phyloP scores from a whole-genome alignment of 2,797 vertebrate species.

The Taeniopygia guttata region DNA sequence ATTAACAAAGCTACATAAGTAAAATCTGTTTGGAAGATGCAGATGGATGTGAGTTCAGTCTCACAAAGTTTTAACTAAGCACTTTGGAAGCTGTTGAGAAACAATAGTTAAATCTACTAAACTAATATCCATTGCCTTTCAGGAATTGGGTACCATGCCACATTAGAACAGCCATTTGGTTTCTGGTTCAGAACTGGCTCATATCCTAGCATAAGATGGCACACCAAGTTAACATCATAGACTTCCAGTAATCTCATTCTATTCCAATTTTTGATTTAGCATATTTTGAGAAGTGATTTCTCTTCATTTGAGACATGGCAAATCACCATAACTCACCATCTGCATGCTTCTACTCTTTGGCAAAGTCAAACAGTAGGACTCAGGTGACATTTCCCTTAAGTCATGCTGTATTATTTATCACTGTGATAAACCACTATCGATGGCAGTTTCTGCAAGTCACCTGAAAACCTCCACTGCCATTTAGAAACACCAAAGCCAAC shows the following conservation, averaged over 20 bases:
- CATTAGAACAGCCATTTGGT: neutral
- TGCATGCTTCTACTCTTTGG: neutral
- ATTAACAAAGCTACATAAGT: neutral
- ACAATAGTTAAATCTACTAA: neutral
- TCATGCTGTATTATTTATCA: neutral
- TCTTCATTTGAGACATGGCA: neutral
- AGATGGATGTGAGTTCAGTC: neutral
- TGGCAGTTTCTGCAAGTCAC: accelerated
- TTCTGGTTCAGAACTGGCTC: neutral
- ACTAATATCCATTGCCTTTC: neutral
- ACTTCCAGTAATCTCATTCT: neutral
- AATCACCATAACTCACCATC: neutral
- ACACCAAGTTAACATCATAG: accelerated
- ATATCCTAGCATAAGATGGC: neutral
- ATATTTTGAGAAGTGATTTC: neutral
- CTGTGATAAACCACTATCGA: neutral
- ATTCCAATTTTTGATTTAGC: neutral
- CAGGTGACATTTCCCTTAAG: neutral
- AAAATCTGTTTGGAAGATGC: neutral
- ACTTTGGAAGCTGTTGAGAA: neutral
- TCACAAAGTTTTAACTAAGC: neutral
- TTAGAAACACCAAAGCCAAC: neutral
- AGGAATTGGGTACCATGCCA: neutral
- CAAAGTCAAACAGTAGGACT: neutral
- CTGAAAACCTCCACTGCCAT: neutral